Percentiles rank a stretch among this genome's conserved stretches.
Conservation (phyloP, 1,140 invertebrate genomes). For the Brachionus koreanus region DNA sequence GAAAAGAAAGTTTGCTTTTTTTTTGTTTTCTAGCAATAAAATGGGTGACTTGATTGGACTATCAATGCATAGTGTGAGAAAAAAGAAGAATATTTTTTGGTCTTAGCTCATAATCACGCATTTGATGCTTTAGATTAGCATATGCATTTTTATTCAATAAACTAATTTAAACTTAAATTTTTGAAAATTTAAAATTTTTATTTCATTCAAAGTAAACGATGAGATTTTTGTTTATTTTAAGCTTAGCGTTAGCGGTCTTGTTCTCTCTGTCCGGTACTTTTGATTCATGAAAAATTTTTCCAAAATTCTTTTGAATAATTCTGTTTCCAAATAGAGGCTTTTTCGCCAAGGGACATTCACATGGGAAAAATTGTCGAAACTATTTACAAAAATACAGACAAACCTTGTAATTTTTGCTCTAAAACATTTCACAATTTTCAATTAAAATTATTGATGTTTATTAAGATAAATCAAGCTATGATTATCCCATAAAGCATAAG, state of each 20-base stretch:
- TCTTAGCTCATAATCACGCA: not conserved
- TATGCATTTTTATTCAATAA: not conserved
- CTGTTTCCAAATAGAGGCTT: not conserved
- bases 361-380: not conserved
- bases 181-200: not conserved
- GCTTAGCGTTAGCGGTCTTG: not conserved
- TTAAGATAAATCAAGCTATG: not conserved
- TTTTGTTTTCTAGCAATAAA: not conserved
- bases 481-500: not conserved
- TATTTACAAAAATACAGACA: not conserved
- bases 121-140: not conserved
- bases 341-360: not conserved
- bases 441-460: not conserved
- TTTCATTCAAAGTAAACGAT: not conserved
- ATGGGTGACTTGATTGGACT: not conserved
- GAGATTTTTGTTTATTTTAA: not conserved
- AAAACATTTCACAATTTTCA: not conserved
- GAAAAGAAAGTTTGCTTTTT: not conserved
- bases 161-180: not conserved
- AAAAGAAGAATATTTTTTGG: constrained; percentile 1
- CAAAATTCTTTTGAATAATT: not conserved
- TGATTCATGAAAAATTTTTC: not conserved
- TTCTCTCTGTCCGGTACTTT: not conserved
- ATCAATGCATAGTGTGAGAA: not conserved
- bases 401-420: not conserved